A percentile compares a stretch with the other conserved stretches of the same genome.
These are phyloP conservation scores for Craterocephalus amniculus DNA, from an alignment of 2,797 vertebrate genomes.

Conservation along the genomic window DNA sequence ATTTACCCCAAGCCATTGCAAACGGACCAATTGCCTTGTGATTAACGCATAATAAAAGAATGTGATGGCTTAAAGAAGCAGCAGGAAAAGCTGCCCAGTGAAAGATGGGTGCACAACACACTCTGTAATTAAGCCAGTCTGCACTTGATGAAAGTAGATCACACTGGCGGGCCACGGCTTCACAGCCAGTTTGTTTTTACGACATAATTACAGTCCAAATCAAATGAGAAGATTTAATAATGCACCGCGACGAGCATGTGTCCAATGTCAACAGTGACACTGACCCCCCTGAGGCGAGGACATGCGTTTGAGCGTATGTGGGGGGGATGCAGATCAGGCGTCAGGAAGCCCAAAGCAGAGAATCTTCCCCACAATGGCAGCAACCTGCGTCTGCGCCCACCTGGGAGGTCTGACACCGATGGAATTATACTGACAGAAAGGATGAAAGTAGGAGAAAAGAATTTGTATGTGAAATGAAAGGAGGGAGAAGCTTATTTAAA, in stretches of 20 bases:
- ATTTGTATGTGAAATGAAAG: constrained; percentile 17
- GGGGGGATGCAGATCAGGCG: constrained; percentile 47
- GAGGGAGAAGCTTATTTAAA: constrained; percentile 23
- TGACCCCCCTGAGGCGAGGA: constrained; percentile 77
- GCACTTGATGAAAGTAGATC: constrained; percentile 86
- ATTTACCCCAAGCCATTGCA: constrained; percentile 63
- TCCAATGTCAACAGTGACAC: constrained; percentile 82
- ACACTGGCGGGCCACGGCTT: constrained; percentile 82
- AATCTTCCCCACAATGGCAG: constrained; percentile 57
- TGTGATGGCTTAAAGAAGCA: constrained; percentile 77
- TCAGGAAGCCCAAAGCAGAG: constrained; percentile 65
- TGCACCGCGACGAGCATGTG: constrained; percentile 75
- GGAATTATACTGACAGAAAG: constrained; percentile 63
- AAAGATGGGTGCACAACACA: constrained; percentile 77
- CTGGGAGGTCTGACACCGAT: constrained; percentile 79
- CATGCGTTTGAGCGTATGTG: constrained; percentile 4
- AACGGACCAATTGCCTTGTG: constrained; percentile 80
- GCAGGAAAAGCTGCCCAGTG: constrained; percentile 79
- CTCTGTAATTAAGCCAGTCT: constrained; percentile 86
- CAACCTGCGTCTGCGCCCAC: constrained; percentile 72
- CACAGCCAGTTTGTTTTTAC: constrained; percentile 86
- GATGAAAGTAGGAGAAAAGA: constrained; percentile 13
- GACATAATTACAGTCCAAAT: constrained; percentile 86
- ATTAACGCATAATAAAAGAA: constrained; percentile 82
- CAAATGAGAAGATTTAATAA: constrained; percentile 87